Evolutionary conservation across 2,888 invertebrate genomes (phyloP).

Genomic region (Ochlodes sylvanus): DNA sequence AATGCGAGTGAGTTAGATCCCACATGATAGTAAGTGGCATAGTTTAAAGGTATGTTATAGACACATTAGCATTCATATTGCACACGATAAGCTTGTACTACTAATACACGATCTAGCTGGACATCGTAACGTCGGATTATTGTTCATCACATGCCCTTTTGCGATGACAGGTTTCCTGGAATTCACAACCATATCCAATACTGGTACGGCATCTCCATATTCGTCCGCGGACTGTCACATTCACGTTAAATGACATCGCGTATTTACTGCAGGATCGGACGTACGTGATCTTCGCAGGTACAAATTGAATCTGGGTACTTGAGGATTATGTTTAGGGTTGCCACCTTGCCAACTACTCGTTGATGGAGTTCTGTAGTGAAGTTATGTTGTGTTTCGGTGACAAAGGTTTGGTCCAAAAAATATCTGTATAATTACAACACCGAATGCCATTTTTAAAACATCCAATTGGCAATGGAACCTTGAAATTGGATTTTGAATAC

Average conservation of each 20-base stretch:
- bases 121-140: background rate
- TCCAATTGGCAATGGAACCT: too few relatives aligned
- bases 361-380: background rate
- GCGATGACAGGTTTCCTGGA: conserved; percentile 17
- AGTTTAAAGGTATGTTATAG: too few relatives aligned
- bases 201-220: conserved; percentile 15
- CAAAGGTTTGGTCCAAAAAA: too few relatives aligned
- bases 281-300: conserved; percentile 21
- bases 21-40: too few relatives aligned
- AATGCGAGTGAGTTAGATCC: too few relatives aligned
- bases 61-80: background rate
- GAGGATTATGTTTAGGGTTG: background rate
- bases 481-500: too few relatives aligned
- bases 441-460: too few relatives aligned
- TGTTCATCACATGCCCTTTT: conserved; percentile 10
- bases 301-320: conserved; percentile 9
- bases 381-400: too few relatives aligned
- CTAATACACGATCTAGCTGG: background rate
- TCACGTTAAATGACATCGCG: conserved; percentile 15
- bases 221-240: conserved; percentile 17
- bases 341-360: background rate
- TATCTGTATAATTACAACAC: too few relatives aligned
- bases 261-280: conserved; percentile 2
- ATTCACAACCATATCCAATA: background rate
- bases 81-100: background rate